Evolutionary conservation across 2,888 invertebrate genomes (phyloP), one percentile per base, ranked within the genome.

Genomic region (Selenia dentaria): DNA sequence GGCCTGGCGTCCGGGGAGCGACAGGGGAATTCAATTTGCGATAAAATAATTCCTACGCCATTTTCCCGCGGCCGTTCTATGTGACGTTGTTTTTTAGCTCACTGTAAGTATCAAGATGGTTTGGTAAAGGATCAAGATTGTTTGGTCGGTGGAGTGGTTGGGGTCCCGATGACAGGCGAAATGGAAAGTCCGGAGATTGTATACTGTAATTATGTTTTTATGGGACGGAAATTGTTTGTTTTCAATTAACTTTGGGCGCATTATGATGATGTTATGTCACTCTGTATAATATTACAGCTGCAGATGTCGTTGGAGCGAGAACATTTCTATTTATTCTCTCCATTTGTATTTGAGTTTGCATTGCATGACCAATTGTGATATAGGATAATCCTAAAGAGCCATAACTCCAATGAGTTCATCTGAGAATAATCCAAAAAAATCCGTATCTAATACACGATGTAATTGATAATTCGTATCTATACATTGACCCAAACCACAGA

Each of bases 11-110:
- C 36, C 33, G 28, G 10, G 36, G 28, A 28, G 29, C 18, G 37
- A 37, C 47, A 41, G 37, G 38, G 42, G 39, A 37, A 51, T 48
- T 41, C 51, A 51, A 54, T 51, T 54, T 48, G 42, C 38, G 54
- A 57, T 54, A 52, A 59, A 60, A 57, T 63, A 60, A 63, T 63
- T 52, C 51, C 37, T 32, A 26, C 22, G 31, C 47, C 54, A 41
- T 25, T 38, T 41, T 28, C 36, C 29, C 40, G 18, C 10, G 4
- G 36, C 46, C 16, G 33, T 46, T 34, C 31, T 36, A 39, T 14
- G 27, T 47, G 24, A 18, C 24, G 33, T 42, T 42, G 36, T 32
- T 47, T 40, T 41, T 41, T 47, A 41, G 34, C 39, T 44, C 27
- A 3, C 18, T 22, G 37, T 11, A 33, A 31, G 34, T 16, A 44